A percentile compares a stretch with the other conserved stretches of the same genome.
Conservation (phyloP, 2,797 vertebrate species). For the Urosaurus nigricauda region DNA sequence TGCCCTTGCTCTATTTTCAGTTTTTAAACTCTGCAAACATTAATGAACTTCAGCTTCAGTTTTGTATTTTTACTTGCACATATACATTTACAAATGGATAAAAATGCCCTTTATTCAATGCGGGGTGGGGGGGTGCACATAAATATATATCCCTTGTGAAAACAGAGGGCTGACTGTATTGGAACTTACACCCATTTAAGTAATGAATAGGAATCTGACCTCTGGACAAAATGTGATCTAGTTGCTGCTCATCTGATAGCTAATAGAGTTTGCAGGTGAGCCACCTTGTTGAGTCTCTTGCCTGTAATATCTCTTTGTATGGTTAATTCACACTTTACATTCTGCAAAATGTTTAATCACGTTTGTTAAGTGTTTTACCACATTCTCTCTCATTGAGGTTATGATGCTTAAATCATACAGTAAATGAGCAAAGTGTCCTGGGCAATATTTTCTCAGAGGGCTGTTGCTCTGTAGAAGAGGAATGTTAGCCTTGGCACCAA, state of each 20-base stretch:
- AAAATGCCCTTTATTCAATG: too few species aligned
- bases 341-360: constrained; percentile 21
- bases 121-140: too few species aligned
- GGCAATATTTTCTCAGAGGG: constrained; percentile 44
- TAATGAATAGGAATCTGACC: too few species aligned
- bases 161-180: too few species aligned
- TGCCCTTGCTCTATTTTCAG: too few species aligned
- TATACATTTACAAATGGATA: too few species aligned
- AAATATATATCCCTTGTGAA: too few species aligned
- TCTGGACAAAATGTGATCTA: background rate
- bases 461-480: constrained; percentile 38
- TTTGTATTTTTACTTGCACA: too few species aligned
- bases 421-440: constrained; percentile 46
- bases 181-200: too few species aligned
- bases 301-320: background rate
- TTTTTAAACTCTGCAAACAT: too few species aligned
- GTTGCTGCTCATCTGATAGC: background rate
- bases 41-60: too few species aligned
- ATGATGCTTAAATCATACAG: background rate
- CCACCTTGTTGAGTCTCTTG: background rate
- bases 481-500: constrained; percentile 66
- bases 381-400: background rate
- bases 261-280: background rate
- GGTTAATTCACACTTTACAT: background rate
- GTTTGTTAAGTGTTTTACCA: background rate